A percentile compares a stretch with the other conserved stretches of the same genome.
phyloP scores from a whole-genome alignment of 2,888 invertebrate species.

The Orthonychiurus folsomi region DNA sequence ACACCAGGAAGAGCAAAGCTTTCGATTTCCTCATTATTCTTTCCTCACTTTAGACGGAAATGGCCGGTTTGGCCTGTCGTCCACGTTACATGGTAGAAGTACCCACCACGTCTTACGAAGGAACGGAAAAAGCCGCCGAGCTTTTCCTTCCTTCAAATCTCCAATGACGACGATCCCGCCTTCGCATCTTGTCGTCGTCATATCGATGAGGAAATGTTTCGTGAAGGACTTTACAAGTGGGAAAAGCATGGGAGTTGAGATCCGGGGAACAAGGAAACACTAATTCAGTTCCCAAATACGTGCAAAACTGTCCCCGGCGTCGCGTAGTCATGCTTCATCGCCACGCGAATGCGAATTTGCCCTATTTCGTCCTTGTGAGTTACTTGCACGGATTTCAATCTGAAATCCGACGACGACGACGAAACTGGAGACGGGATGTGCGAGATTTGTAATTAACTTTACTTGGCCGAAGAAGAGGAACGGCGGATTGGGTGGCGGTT shows the following conservation, averaged over 20 bases:
- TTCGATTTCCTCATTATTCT: no score
- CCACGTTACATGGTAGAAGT: no score
- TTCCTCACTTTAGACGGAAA: no score
- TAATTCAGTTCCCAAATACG: not conserved
- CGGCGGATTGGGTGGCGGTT: not conserved
- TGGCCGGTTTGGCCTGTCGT: no score
- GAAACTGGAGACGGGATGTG: not conserved
- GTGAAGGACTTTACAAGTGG: not conserved
- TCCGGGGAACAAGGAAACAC: not conserved
- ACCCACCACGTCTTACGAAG: not conserved
- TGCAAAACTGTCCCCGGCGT: not conserved
- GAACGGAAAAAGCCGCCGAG: not conserved
- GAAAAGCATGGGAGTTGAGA: not conserved
- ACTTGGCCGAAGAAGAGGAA: not conserved
- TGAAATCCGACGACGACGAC: not conserved
- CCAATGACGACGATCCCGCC: no score
- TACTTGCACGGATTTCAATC: not conserved
- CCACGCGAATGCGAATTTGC: not conserved
- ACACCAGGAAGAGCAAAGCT: no score
- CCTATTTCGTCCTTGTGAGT: not conserved
- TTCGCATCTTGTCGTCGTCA: no score
- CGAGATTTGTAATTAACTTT: not conserved
- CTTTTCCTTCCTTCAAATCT: no score
- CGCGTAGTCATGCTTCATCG: not conserved
- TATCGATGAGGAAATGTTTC: not conserved